Conservation (phyloP, 2,888 invertebrate genomes). For the Caenorhabditis panamensis region DNA sequence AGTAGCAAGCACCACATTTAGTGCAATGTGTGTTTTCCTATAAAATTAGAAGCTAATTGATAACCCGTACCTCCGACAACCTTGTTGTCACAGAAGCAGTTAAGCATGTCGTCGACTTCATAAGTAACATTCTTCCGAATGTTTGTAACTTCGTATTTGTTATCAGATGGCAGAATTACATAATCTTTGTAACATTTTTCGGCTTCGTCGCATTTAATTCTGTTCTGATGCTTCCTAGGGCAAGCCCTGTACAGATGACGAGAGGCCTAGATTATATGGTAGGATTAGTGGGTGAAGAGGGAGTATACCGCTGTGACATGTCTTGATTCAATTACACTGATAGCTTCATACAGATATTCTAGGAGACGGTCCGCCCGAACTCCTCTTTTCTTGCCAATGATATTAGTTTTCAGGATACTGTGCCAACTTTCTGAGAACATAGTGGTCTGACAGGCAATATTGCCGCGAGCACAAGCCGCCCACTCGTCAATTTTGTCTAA, state of each 20-base stretch:
- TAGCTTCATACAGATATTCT: background rate
- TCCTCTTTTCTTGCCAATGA: background rate
- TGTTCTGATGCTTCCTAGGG: slow-evolving; percentile 10
- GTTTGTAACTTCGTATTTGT: background rate
- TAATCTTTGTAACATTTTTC: background rate
- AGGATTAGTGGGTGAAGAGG: background rate
- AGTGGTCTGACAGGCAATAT: slow-evolving; percentile 9
- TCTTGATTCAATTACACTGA: background rate
- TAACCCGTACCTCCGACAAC: background rate
- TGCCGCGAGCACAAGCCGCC: background rate
- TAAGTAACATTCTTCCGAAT: background rate
- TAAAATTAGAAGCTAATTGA: background rate
- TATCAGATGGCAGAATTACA: background rate
- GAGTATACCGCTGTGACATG: no score
- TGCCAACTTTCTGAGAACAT: slow-evolving; percentile 30
- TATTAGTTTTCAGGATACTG: background rate
- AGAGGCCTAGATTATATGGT: background rate
- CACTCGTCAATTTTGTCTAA: slow-evolving; percentile 12
- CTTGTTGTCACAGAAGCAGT: slow-evolving; percentile 13
- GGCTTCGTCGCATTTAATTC: background rate
- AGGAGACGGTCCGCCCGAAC: slow-evolving; percentile 18
- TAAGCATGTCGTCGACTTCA: background rate
- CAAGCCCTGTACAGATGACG: slow-evolving; percentile 1
- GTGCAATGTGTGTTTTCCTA: slow-evolving; percentile 23
- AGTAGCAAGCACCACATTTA: slow-evolving; percentile 8